Evolutionary conservation across 2,113 vertebrate genomes (phyloP).

Genomic region (Catagonus wagneri): DNA sequence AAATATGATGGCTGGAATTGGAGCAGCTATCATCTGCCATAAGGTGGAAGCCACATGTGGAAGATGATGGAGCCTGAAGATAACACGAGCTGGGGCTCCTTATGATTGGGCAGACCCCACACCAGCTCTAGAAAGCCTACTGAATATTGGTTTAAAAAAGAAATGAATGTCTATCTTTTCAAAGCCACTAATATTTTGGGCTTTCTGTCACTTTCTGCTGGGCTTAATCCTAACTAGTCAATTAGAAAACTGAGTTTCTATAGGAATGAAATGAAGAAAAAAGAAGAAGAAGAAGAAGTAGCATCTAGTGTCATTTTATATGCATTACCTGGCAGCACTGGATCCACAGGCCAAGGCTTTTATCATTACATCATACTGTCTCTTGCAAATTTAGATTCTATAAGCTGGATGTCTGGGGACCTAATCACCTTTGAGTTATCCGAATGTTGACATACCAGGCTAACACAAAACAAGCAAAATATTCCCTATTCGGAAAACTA

Average conservation of each 20-base stretch:
- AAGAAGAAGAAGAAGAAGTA: background rate
- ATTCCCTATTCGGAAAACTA: background rate
- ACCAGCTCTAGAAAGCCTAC: background rate
- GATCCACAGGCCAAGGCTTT: background rate
- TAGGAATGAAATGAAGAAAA: conserved; percentile 13
- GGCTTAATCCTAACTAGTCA: conserved; percentile 11
- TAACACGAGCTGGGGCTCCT: background rate
- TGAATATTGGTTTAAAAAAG: background rate
- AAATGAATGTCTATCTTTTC: background rate
- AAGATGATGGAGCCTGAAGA: background rate
- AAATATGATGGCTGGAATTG: background rate
- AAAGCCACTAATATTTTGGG: conserved; percentile 25
- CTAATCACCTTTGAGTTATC: background rate
- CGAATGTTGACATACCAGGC: background rate
- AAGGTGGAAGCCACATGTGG: background rate
- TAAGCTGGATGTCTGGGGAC: background rate
- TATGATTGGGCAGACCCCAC: background rate
- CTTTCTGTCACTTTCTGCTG: background rate
- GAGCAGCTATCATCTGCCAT: background rate
- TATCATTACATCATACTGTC: background rate
- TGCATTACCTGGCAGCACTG: background rate
- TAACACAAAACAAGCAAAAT: background rate
- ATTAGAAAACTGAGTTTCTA: background rate
- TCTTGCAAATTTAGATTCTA: conserved; percentile 2
- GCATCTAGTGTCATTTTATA: background rate